Conservation (phyloP, 2,888 invertebrate genomes). For the Hirtodrosophila histrioides region DNA sequence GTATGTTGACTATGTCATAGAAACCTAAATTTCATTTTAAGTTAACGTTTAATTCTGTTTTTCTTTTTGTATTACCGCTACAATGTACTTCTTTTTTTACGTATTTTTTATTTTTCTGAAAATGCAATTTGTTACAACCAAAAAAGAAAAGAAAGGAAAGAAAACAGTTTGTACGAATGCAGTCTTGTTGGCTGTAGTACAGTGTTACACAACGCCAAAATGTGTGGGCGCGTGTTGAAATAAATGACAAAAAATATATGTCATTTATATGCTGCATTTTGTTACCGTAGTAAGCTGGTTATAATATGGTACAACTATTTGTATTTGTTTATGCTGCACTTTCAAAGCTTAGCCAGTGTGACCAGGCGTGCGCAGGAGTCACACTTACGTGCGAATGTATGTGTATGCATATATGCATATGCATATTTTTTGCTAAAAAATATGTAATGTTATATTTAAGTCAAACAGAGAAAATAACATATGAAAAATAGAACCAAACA, state of each 20-base stretch:
- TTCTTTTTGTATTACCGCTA: constrained; percentile 17
- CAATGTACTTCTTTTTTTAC: not conserved
- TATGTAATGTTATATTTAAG: constrained; percentile 41
- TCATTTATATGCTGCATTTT: constrained; percentile 9
- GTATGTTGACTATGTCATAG: constrained; percentile 32
- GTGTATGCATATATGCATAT: constrained; percentile 32
- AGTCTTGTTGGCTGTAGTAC: constrained; percentile 5
- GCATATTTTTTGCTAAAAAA: constrained; percentile 48
- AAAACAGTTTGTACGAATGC: constrained; percentile 4
- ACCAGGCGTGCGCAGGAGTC: not conserved
- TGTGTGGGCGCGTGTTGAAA: not conserved
- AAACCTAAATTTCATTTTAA: constrained; percentile 26
- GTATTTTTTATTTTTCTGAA: constrained; percentile 3
- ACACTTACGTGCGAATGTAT: constrained; percentile 10
- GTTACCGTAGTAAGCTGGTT: constrained; percentile 3
- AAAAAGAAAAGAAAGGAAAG: constrained; percentile 1
- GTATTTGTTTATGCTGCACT: not conserved
- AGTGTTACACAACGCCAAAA: constrained; percentile 26
- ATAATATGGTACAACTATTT: constrained; percentile 9
- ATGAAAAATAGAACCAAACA: constrained; percentile 13
- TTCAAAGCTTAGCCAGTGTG: not conserved
- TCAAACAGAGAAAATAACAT: constrained; percentile 35
- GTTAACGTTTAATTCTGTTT: constrained; percentile 22
- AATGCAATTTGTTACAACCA: constrained; percentile 14
- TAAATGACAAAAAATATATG: not conserved